These are phyloP conservation scores for Crossaster papposus DNA, from an alignment of 53 echinoderm and acorn worm genomes.

Conservation along the genomic window DNA sequence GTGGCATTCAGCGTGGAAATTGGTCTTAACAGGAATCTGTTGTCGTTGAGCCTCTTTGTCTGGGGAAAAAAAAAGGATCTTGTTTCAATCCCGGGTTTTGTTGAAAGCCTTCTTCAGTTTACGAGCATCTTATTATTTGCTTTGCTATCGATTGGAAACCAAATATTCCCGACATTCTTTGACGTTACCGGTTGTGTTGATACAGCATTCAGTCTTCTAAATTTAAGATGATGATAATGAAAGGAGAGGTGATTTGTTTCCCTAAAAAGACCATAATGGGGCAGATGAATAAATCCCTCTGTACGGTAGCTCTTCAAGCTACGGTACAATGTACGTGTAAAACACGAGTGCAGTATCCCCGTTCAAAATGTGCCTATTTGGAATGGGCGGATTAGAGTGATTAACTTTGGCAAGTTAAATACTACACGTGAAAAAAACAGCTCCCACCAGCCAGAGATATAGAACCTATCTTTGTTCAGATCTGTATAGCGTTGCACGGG, in stretches of 20 bases:
- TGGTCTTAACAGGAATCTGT: neutral
- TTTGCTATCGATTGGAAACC: neutral
- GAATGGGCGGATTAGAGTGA: too few relatives aligned
- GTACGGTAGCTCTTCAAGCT: too few relatives aligned
- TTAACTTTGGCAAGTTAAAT: too few relatives aligned
- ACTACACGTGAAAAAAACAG: too few relatives aligned
- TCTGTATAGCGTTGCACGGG: too few relatives aligned
- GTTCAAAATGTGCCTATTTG: too few relatives aligned
- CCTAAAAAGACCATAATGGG: neutral
- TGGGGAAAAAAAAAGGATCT: neutral
- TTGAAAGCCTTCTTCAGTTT: neutral
- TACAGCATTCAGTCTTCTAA: conserved; percentile 6
- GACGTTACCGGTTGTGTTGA: neutral
- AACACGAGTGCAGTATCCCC: too few relatives aligned
- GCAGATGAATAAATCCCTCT: neutral
- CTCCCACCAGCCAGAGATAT: too few relatives aligned
- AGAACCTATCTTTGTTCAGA: too few relatives aligned
- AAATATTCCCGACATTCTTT: neutral
- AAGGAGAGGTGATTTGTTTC: neutral
- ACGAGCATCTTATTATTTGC: neutral
- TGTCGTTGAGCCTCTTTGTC: neutral
- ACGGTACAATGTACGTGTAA: too few relatives aligned
- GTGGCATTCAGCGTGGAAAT: neutral
- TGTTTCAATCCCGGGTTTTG: neutral
- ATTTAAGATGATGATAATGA: neutral